Conservation (phyloP, 2,797 vertebrate genomes). For the Peromyscus nudipes region DNA sequence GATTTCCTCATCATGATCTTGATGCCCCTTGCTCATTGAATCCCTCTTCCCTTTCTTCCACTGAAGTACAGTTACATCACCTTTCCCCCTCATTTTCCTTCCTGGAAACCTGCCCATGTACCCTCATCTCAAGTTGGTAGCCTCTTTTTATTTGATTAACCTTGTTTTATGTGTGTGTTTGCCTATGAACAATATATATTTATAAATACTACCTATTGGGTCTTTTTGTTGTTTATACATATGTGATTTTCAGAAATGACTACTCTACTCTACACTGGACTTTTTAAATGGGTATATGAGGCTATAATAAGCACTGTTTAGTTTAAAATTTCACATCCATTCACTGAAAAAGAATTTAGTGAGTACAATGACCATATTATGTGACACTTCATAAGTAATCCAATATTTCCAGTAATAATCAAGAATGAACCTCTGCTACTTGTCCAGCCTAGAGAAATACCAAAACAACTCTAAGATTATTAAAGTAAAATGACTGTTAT, state of each 20-base stretch:
- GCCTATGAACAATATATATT: background rate
- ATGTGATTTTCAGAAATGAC: background rate
- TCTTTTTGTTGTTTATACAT: background rate
- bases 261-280: background rate
- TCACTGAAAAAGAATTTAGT: background rate
- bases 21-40: too few species aligned
- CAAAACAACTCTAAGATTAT: background rate
- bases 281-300: background rate
- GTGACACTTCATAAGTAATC: background rate
- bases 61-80: background rate
- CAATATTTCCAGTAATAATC: background rate
- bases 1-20: too few species aligned
- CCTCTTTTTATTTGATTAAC: background rate
- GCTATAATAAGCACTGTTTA: background rate
- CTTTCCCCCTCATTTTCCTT: background rate
- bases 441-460: background rate
- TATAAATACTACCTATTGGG: background rate
- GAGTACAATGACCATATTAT: background rate
- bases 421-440: background rate
- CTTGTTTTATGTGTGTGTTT: background rate
- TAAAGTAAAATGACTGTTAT: constrained; percentile 19
- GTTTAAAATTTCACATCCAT: background rate
- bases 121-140: too few species aligned
- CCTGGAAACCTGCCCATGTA: too few species aligned
- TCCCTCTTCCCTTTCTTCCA: too few species aligned